Base-by-base conservation (phyloP, 2,113 vertebrate species). In the Cheirogaleus medius region DNA sequence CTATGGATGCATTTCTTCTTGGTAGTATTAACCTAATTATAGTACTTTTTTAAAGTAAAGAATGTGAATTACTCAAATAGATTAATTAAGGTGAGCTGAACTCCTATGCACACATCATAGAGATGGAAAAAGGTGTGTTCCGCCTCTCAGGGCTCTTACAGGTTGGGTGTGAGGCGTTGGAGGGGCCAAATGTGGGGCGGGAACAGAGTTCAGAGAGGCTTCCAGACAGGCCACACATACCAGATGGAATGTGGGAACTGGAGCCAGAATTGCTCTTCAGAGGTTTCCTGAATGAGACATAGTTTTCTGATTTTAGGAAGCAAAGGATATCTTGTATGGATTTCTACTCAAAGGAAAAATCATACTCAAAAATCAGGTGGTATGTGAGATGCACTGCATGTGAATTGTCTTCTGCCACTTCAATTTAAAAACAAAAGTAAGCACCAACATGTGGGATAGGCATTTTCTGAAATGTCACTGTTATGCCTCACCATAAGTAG, bases 401-500 rank as follows among this genome's bases (percentile, higher is more conserved):
- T 69, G 42, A 66, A 83, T 77, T 34, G 6, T 20, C 37, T 82
- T 34, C 71, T 71, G 39, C 23, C 12, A 9, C 39, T 95, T 81
- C 39, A 37, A 7, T 73, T 74, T 47, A 64, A 87, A 86, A 76
- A 37, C n/a, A 90, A 84, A 90, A n/a, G 44, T 42, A 90, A 82
- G 17, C 10, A 23, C 23, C 32, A 47, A 77, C 25, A 73, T 85
- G 32, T 34, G 37, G 39, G 63, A 71, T n/a, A 87, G 56, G 42
- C 25, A n/a, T 96, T 91, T 90, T 85, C 66, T 73, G 76, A 97
- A 71, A 73, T n/a, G 44, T 87, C n/a, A 56, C 27, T 32, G 9
- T 58, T 66, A 94, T 0, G 9, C 58, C 58, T 94, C 27, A 20
- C 44, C 91, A 66, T 60, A 95, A 89, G 74, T 74, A 92, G 84